Base-by-base conservation (phyloP, 2,113 vertebrate species). In the Osmerus eperlanus region DNA sequence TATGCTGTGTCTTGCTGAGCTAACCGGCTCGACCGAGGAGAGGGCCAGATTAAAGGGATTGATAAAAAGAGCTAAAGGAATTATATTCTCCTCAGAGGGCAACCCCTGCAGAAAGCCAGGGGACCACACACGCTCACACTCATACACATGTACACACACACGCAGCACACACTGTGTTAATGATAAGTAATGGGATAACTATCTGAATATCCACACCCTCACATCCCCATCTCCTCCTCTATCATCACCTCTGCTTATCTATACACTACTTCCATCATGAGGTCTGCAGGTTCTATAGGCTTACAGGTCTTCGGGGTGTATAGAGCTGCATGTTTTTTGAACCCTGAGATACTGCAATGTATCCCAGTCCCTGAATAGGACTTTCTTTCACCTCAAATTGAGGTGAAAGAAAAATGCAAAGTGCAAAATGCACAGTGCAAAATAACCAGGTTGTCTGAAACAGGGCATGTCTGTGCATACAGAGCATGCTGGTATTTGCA, bases 41-140 rank as follows among this genome's bases (percentile, higher is more conserved):
- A 71, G 71, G 69, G 29, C 52, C 61, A 79, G 68, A 79, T 72
- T 65, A 77, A 66, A 16, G 55, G 64, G 65, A 16, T 67, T 76
- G 67, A 77, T 77, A 75, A 74, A 72, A 70, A 73, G 60, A 56
- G 61, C 19, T 77, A 72, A 78, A 78, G 67, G 75, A 77, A 79
- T 83, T 83, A 77, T 52, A 21, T 56, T 23, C 62, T 47, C 63
- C 60, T 29, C 47, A 51, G 60, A 79, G 68, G 59, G 36, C 59
- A 76, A 36, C 16, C 51, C 55, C 63, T 62, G 52, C 55, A 71
- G 65, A 60, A 32, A 36, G 3, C 8, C 14, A 41, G 62, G 65
- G 14, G 41, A 47, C 9, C 41, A 47, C 41, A 11, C 41, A 12
- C 41, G 7, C 41, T 47, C 41, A 12, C 9, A 2, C 41, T 11